Evolutionary conservation across 1,140 invertebrate species (phyloP), one percentile per base, ranked within the genome.

Genomic region (Lordiphosa mommai): DNA sequence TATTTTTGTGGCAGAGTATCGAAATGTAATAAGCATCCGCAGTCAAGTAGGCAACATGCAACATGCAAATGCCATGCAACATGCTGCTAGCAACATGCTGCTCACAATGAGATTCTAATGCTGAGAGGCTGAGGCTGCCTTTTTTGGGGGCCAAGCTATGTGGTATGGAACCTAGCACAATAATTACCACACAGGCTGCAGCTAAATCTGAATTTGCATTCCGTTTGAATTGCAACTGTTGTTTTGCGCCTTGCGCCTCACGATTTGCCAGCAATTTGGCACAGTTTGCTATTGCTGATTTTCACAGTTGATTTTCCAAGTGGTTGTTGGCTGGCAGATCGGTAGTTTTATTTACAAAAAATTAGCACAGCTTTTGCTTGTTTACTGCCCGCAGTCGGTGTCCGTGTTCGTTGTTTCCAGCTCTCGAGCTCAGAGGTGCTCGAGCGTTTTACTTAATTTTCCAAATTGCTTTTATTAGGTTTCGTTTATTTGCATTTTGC

Each of bases 151-250:
- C 49, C 43, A 49, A 40, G 32, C 48, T 32, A 33, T 55, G 63
- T 44, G 37, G 40, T 49, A 20, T 64, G 60, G 60, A 2, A 13
- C 27, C 40, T 58, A 27, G 23, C 23, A 27, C 23, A 27, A 72
- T 72, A 80, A 80, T 80, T 76, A 80, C 69, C 56, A 64, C 36
- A 55, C 59, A 53, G 56, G 50, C 69, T 69, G 61, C 37, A 27
- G 40, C 40, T 29, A 43, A 43, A 43, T 43, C 59, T 58, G 48
- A 79, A 87, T 88, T 88, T 88, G 86, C 86, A 88, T 88, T 87
- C 86, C 86, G 71, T 63, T 73, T 52, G 66, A 76, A 86, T 87
- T 87, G 86, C 86, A 88, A 88, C 85, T 87, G 85, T 87, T 87
- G 74, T 84, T 84, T 84, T 80, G 76, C 72, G 79, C 79, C 80